Base-by-base conservation (phyloP, 2,888 invertebrate genomes). In the Temnothorax ravouxi region DNA sequence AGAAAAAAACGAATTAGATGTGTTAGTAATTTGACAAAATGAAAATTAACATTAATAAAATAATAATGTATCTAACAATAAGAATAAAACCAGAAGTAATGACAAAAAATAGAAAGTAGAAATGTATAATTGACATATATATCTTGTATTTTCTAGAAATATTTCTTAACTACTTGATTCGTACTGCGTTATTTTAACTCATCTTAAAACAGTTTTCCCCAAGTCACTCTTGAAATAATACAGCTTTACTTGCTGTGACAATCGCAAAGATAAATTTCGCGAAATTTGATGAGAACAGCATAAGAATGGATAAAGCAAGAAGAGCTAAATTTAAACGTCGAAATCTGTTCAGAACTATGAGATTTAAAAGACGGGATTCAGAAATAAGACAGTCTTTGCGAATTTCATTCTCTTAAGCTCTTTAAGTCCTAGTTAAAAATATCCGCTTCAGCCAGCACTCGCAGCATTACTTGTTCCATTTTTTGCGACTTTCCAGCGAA, bases 341-440 rank as follows among this genome's bases (percentile, higher is more conserved):
- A 47, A 72, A 18, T 11, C 34, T 29, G 47, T 44, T 44, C 29
- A 25, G 41, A 54, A 29, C 8, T 44, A 25, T 67, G 54, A 56
- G 29, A 67, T 67, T 41, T 54, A 54, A 44, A 29, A 29, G 29
- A n/a, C 34, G 25, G 18, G 9, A 5, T 69, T 54, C 29, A 25
- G 52, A 54, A 77, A 77, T 69, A 69, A 41, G 25, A 77, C 18
- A 5, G 6, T 41, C 47, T 54, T 77, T 13, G 41, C 41, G 11
- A 77, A 54, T 69, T 67, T 25, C 15, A 11, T 13, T 77, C 21
- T 77, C 21, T 54, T 52, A 54, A 67, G n/a, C n/a, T 29, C 29
- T 69, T n/a, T 29, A 41, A 41, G 11, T 15, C n/a, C 6, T 11
- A 21, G 15, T 76, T 64, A 64, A 50, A 15, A 75, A 47, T 25